phyloP scores from a whole-genome alignment of 2,113 vertebrate species.

The Amphiprion ocellaris region DNA sequence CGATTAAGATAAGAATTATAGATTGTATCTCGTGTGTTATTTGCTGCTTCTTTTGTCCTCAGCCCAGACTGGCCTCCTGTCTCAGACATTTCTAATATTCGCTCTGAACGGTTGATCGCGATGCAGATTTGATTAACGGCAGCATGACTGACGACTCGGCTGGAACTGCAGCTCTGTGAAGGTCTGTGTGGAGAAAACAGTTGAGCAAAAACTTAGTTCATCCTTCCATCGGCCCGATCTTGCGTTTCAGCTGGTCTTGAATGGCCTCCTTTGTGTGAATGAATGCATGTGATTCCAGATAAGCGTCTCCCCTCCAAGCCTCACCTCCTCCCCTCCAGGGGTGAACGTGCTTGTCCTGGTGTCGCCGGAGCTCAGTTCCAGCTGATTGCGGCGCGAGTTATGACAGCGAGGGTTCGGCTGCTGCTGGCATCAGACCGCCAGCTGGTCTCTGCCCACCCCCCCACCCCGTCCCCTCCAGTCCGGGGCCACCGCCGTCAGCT shows the following conservation, averaged over 20 bases:
- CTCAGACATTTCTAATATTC: background rate
- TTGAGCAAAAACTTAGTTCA: background rate
- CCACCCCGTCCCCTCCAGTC: background rate
- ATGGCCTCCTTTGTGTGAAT: conserved; percentile 68
- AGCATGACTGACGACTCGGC: background rate
- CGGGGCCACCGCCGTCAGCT: conserved; percentile 28
- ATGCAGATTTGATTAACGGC: conserved; percentile 4
- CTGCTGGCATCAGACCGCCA: conserved; percentile 42
- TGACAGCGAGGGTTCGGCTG: conserved; percentile 33
- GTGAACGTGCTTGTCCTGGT: conserved; percentile 45
- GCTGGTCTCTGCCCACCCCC: conserved; percentile 1
- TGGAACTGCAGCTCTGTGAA: background rate
- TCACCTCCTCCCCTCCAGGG: background rate
- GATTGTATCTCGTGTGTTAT: background rate
- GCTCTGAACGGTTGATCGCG: background rate
- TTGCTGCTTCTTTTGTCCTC: background rate
- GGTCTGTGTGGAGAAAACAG: conserved; percentile 21
- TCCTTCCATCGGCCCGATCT: conserved; percentile 7
- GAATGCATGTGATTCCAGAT: conserved; percentile 72
- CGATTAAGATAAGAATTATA: background rate
- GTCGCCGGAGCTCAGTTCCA: conserved; percentile 46
- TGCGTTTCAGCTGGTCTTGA: conserved; percentile 47
- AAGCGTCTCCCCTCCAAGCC: background rate
- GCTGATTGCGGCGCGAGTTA: conserved; percentile 56
- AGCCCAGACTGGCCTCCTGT: background rate